phyloP scores from a whole-genome alignment of 2,888 invertebrate species.

The Hybos culiciformis region DNA sequence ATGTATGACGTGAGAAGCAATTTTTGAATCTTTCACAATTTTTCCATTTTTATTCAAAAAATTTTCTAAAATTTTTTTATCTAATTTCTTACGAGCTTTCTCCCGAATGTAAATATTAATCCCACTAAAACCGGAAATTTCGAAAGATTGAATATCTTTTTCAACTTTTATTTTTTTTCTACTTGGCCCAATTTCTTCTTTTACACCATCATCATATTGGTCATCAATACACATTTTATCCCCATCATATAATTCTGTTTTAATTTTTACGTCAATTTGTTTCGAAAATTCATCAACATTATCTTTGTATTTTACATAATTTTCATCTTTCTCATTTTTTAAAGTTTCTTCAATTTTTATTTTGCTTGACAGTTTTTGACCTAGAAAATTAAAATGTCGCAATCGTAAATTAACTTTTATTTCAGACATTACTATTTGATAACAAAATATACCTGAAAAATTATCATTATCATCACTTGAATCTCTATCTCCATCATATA shows the following conservation, averaged over 20 bases:
- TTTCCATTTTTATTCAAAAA: too few relatives aligned
- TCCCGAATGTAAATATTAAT: too few relatives aligned
- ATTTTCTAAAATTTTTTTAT: too few relatives aligned
- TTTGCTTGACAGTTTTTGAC: conserved; percentile 11
- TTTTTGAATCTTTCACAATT: too few relatives aligned
- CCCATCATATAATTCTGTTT: too few relatives aligned
- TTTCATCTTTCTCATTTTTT: not conserved
- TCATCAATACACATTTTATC: too few relatives aligned
- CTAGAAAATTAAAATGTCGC: too few relatives aligned
- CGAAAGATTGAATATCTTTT: conserved; percentile 10
- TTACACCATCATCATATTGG: not conserved
- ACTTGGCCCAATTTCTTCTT: not conserved
- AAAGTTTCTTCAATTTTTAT: conserved; percentile 7
- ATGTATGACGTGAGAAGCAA: too few relatives aligned
- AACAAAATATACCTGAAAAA: not conserved
- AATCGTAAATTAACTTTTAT: conserved; percentile 7
- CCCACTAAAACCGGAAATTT: too few relatives aligned
- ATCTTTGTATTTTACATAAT: too few relatives aligned
- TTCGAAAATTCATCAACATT: not conserved
- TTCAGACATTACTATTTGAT: conserved; percentile 7
- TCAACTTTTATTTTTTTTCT: not conserved
- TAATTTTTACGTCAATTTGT: not conserved
- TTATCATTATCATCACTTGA: not conserved
- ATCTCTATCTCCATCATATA: conserved; percentile 11
- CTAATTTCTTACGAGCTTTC: too few relatives aligned